These are phyloP conservation scores for Morelia viridis DNA, from an alignment of 2,797 vertebrate species.

Conservation along the genomic window DNA sequence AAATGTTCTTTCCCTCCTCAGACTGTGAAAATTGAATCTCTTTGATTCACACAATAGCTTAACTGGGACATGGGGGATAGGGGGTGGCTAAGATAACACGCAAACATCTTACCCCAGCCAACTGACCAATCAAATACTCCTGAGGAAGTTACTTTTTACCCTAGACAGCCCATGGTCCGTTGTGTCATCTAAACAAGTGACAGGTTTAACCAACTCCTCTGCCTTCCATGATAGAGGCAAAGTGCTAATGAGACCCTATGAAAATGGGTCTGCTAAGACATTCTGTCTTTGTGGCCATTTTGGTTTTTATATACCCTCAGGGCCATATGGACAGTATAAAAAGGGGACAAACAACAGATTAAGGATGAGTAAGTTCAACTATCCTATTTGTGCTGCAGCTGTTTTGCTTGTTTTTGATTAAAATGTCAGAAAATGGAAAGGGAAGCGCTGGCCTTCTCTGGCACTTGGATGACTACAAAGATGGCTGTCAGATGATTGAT, in stretches of 20 bases:
- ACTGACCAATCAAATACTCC: background rate
- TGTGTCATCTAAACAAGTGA: background rate
- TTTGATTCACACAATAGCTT: background rate
- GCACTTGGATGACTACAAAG: background rate
- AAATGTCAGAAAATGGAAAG: background rate
- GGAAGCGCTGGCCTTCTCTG: background rate
- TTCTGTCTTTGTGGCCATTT: background rate
- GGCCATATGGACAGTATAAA: background rate
- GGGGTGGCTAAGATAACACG: background rate
- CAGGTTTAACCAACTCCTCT: background rate
- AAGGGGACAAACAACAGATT: background rate
- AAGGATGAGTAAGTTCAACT: background rate
- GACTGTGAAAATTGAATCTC: background rate
- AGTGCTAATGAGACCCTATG: background rate
- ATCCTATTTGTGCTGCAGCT: background rate
- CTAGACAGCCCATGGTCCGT: background rate
- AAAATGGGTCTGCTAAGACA: background rate
- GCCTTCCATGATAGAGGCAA: background rate
- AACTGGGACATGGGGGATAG: background rate
- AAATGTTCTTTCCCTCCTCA: conserved; percentile 1
- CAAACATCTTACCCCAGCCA: background rate
- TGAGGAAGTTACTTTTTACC: background rate
- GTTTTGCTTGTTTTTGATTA: background rate
- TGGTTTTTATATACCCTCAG: background rate
- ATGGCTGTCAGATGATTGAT: background rate